phyloP scores from a whole-genome alignment of 2,888 invertebrate species.

The Meiosimyza platycephala region DNA sequence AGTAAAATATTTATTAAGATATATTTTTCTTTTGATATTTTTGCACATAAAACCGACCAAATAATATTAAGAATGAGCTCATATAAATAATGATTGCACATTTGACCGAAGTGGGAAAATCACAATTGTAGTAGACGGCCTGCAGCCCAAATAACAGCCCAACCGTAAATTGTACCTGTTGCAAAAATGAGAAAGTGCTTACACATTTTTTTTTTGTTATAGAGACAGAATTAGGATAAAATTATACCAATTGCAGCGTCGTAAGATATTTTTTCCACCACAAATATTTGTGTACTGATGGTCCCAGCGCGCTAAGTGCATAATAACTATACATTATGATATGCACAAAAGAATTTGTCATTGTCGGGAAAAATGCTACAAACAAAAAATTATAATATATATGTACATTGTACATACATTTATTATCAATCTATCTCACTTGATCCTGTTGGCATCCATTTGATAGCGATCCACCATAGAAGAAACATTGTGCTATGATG shows the following conservation, averaged over 20 bases:
- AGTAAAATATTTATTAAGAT: no score
- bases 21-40: conserved; percentile 37
- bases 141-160: conserved; percentile 84
- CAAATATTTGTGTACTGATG: conserved; percentile 80
- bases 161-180: conserved; percentile 83
- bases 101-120: conserved; percentile 92
- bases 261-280: conserved; percentile 99
- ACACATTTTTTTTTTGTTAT: conserved; percentile 44
- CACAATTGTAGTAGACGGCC: conserved; percentile 83
- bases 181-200: conserved; percentile 45
- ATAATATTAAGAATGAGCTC: conserved; percentile 87
- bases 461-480: conserved; percentile 95
- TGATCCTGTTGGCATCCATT: conserved; percentile 94
- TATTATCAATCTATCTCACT: conserved; percentile 69
- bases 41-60: conserved; percentile 84
- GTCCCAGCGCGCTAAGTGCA: conserved; percentile 88
- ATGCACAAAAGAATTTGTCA: conserved; percentile 93
- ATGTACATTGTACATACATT: conserved; percentile 11
- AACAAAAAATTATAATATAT: conserved; percentile 39
- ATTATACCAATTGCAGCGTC: conserved; percentile 85
- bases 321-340: conserved; percentile 96
- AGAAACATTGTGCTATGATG: conserved; percentile 96
- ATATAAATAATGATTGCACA: conserved; percentile 87
- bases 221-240: background rate
- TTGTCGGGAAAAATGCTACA: conserved; percentile 85